Percentiles rank a stretch among this genome's conserved stretches.
These are phyloP conservation scores for Epirrhoe alternata DNA, from an alignment of 2,888 invertebrate species.

Conservation along the genomic window DNA sequence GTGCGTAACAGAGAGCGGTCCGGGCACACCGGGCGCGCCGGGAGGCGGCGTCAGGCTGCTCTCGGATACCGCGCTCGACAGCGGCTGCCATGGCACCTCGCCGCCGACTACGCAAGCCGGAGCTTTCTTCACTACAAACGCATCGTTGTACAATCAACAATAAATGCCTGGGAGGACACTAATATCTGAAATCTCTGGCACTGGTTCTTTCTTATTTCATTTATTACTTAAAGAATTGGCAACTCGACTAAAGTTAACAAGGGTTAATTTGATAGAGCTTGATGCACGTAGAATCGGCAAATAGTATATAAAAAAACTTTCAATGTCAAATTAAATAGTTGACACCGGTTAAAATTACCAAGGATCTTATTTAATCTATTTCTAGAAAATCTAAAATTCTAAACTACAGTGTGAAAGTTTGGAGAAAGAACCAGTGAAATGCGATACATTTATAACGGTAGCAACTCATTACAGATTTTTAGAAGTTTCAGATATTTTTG, in stretches of 20 bases:
- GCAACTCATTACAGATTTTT: neutral
- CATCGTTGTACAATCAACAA: conserved; percentile 47
- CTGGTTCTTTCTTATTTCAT: neutral
- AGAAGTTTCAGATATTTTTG: conserved; percentile 26
- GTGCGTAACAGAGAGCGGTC: conserved; percentile 74
- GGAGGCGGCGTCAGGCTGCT: conserved; percentile 75
- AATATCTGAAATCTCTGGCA: conserved; percentile 18
- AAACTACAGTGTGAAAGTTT: neutral
- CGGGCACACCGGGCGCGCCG: conserved; percentile 64
- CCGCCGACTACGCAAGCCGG: conserved; percentile 84
- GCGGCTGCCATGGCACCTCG: conserved; percentile 85
- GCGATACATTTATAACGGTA: neutral
- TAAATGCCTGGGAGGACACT: conserved; percentile 23
- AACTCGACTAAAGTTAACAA: too few species aligned
- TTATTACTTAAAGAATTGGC: neutral
- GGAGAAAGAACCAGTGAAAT: neutral
- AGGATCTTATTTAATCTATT: neutral
- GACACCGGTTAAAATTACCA: too few species aligned
- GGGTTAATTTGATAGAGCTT: too few species aligned
- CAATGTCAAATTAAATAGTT: too few species aligned
- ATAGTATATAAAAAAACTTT: too few species aligned
- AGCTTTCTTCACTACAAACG: conserved; percentile 84
- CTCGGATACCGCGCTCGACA: conserved; percentile 78
- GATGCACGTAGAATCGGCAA: too few species aligned
- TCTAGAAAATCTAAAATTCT: neutral